These are phyloP conservation scores for Alviniconcha marisindica DNA, from an alignment of 1,140 invertebrate species.

Conservation along the genomic window DNA sequence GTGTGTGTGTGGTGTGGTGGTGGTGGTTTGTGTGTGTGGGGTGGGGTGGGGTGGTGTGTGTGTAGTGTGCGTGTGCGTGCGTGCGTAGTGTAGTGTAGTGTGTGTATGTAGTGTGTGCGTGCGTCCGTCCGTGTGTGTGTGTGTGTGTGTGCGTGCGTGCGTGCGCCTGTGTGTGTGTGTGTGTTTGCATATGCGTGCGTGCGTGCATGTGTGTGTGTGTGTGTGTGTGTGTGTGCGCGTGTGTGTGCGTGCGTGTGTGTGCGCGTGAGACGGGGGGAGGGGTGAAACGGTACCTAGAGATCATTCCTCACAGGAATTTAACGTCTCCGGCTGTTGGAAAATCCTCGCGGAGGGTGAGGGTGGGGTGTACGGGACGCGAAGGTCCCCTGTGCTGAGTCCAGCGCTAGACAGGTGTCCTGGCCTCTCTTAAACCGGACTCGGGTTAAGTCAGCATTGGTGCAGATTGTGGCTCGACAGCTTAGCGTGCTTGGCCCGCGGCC, in stretches of 20 bases:
- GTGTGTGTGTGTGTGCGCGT: constrained; percentile 4
- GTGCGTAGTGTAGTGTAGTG: not conserved
- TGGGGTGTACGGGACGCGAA: too few species aligned
- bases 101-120: not conserved
- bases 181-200: not conserved
- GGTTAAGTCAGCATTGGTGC: too few species aligned
- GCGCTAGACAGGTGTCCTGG: too few species aligned
- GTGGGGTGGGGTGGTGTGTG: not conserved
- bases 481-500: too few species aligned
- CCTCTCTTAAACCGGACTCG: too few species aligned
- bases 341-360: too few species aligned
- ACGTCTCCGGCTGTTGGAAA: too few species aligned
- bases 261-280: not conserved
- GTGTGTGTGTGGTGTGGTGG: not conserved
- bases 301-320: too few species aligned
- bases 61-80: constrained; percentile 2
- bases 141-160: constrained; percentile 7
- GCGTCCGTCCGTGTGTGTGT: constrained; percentile 7
- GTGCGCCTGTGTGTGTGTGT: not conserved
- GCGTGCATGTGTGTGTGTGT: not conserved
- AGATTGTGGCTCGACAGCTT: too few species aligned
- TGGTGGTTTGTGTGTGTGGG: not conserved
- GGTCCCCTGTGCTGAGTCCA: too few species aligned
- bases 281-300: too few species aligned
- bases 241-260: constrained; percentile 24